Percentiles rank a stretch among this genome's conserved stretches.
Evolutionary conservation across 2,797 vertebrate species (phyloP).

Genomic region (Cyprinodon diabolis): DNA sequence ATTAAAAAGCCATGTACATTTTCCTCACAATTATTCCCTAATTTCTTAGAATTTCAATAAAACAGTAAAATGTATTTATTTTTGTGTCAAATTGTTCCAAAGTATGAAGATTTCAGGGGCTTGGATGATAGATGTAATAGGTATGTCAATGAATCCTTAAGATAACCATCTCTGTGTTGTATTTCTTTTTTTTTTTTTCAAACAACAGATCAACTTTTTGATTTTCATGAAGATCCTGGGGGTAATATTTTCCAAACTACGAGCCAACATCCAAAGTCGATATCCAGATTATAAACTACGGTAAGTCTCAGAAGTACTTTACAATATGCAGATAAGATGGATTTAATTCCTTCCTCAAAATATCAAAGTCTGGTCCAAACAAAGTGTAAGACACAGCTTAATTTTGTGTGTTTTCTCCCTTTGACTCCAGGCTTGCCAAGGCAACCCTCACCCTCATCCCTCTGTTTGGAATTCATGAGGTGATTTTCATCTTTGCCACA

Average conservation of each 20-base stretch:
- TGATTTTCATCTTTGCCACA: conserved; percentile 85
- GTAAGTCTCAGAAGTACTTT: conserved; percentile 47
- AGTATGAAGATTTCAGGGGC: not conserved
- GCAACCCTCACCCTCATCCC: conserved; percentile 87
- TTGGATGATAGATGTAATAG: not conserved
- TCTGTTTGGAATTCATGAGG: conserved; percentile 85
- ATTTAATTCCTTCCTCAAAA: not conserved
- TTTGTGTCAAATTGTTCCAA: not conserved
- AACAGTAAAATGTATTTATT: not conserved
- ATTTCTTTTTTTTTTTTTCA: not conserved
- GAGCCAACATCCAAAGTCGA: conserved; percentile 82
- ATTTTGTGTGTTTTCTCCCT: not conserved
- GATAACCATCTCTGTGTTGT: not conserved
- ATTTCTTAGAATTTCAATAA: not conserved
- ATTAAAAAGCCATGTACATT: not conserved
- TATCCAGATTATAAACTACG: conserved; percentile 84
- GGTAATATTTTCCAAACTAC: conserved; percentile 86
- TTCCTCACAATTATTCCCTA: not conserved
- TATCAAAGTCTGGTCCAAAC: not conserved
- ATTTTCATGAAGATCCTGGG: conserved; percentile 87
- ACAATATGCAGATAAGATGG: not conserved
- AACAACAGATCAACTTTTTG: conserved; percentile 84
- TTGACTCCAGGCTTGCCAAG: conserved; percentile 79
- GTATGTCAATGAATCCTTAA: not conserved
- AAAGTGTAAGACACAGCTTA: not conserved